Evolutionary conservation across 2,113 vertebrate species (phyloP), one percentile per base, ranked within the genome.

Genomic region (Enhydra lutris): DNA sequence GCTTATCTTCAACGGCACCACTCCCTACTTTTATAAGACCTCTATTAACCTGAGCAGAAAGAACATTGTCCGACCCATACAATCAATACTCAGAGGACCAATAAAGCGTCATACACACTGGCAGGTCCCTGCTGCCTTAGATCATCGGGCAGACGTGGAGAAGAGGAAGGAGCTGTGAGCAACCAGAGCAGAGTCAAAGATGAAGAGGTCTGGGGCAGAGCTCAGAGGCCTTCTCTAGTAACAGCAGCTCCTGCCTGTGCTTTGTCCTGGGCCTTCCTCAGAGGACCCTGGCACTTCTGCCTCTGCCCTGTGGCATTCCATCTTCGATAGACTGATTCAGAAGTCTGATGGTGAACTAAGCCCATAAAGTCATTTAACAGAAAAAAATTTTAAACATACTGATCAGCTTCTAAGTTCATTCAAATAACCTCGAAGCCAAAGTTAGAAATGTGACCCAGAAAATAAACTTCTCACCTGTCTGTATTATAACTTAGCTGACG

Each of bases 1-100:
- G 92, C 97, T 98, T 98, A 98, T 98, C 96, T 59, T 76, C 45
- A 97, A 96, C 86, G 98, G 95, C 95, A 29, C 11, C 0, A 0
- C 95, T 97, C 89, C 97, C 98, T 97, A 94, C 52, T 98, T 98
- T 97, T 98, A 97, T 0, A 81, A 98, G 65, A 59, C 73, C 79
- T 98, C 94, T 96, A 91, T 97, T 98, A 97, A 97, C 96, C 96
- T 76, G 81, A 95, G 24, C 69, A 96, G 90, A 96, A 78, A 55
- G 95, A 98, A 93, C 76, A n/a, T 3, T 94, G 97, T 89, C 97
- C n/a, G 81, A 95, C 89, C 89, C 92, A 93, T 36, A 92, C 39
- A 80, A 84, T 45, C 91, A 90, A 67, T 7, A 21, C 86, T 88
- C 95, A 87, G 71, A 0, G 1, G 95, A 97, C 96, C 86, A 87